Conservation (phyloP, 2,888 invertebrate genomes). For the Onthophagus sagittarius region DNA sequence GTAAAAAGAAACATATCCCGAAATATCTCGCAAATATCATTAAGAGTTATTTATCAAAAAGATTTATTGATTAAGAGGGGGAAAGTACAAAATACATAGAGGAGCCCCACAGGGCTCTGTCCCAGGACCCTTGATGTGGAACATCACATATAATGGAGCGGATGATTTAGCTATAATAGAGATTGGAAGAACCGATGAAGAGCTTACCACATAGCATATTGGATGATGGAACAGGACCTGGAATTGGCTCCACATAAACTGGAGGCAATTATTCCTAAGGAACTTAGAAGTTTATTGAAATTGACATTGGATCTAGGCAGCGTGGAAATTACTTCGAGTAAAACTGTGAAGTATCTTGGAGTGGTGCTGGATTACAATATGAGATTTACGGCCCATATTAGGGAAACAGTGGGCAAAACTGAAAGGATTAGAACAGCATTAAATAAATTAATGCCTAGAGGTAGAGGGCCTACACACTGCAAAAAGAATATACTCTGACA, state of each 20-base stretch:
- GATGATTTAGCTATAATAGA: slow-evolving; percentile 11
- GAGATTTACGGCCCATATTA: no score
- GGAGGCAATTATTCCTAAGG: not conserved
- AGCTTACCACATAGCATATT: not conserved
- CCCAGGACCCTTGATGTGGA: not conserved
- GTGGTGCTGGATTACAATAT: no score
- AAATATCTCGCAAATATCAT: not conserved
- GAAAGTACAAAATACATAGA: not conserved
- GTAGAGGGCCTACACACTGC: not conserved
- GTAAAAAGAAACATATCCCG: no score
- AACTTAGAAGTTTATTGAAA: not conserved
- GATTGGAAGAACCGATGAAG: not conserved
- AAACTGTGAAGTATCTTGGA: no score
- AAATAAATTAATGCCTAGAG: not conserved
- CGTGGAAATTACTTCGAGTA: no score
- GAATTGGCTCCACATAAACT: not conserved
- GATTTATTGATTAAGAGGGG: not conserved
- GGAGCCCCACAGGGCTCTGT: slow-evolving; percentile 4
- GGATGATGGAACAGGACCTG: not conserved
- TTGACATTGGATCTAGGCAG: no score
- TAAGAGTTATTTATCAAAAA: not conserved
- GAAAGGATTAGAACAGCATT: no score
- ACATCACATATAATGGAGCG: not conserved
- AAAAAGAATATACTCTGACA: not conserved
- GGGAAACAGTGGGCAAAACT: no score